A percentile compares a stretch with the other conserved stretches of the same genome.
Conservation (phyloP, 92 coral and sea anemone species). For the Palythoa grandiflora region DNA sequence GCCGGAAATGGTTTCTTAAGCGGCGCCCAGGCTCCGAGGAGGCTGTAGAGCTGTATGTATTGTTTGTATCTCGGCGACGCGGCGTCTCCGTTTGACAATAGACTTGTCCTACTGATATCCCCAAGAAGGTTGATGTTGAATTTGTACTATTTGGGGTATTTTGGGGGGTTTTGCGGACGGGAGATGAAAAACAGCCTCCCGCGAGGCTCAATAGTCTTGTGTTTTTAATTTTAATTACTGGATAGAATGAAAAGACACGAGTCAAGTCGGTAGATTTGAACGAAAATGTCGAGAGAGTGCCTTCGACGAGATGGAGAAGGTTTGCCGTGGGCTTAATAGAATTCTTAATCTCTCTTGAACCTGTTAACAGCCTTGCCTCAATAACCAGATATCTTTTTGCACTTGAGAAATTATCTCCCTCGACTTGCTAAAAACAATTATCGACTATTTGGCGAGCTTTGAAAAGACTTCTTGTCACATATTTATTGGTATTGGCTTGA, state of each 20-base stretch:
- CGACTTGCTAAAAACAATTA: neutral
- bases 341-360: slow-evolving; percentile 38
- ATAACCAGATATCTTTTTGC: slow-evolving; percentile 46
- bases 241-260: slow-evolving; percentile 19
- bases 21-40: slow-evolving; percentile 77
- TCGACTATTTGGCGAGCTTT: neutral
- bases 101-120: slow-evolving; percentile 77
- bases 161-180: slow-evolving; percentile 49
- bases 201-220: slow-evolving; percentile 22
- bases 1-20: slow-evolving; percentile 77
- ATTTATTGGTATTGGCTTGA: neutral
- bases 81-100: slow-evolving; percentile 90
- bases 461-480: neutral
- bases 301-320: neutral
- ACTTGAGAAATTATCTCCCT: neutral
- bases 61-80: slow-evolving; percentile 92
- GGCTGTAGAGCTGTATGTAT: slow-evolving; percentile 68
- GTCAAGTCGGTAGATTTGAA: slow-evolving; percentile 12
- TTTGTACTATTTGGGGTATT: slow-evolving; percentile 81
- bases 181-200: slow-evolving; percentile 39
- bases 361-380: slow-evolving; percentile 32
- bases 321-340: slow-evolving; percentile 24
- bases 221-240: slow-evolving; percentile 34
- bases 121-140: slow-evolving; percentile 86
- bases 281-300: slow-evolving; percentile 1